Conservation (phyloP, 2,797 vertebrate genomes). For the Meriones psammophilus region DNA sequence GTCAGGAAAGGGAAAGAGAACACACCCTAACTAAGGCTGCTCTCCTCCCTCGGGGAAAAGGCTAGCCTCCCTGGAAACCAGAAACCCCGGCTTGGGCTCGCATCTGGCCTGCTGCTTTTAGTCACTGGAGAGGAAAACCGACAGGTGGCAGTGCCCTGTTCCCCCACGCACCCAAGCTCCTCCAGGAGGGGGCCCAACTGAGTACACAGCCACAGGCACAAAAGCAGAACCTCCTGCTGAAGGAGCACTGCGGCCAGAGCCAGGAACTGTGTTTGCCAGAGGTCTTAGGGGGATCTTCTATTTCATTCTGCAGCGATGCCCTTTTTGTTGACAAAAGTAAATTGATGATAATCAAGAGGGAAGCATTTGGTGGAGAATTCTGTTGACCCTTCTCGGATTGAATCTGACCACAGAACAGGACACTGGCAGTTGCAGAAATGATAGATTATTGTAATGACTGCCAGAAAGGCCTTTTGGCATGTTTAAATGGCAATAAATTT, state of each 20-base stretch:
- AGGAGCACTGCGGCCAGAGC: conserved; percentile 68
- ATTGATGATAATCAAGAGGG: conserved; percentile 93
- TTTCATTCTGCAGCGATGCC: conserved; percentile 92
- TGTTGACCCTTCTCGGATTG: conserved; percentile 98
- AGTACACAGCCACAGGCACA: background rate
- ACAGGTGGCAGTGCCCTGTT: conserved; percentile 9
- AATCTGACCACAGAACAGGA: conserved; percentile 95
- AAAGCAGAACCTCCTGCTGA: conserved; percentile 34
- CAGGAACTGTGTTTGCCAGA: conserved; percentile 87
- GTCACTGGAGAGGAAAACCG: background rate
- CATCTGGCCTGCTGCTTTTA: background rate
- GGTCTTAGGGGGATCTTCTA: conserved; percentile 89
- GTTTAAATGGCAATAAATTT: conserved; percentile 99
- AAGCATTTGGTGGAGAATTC: conserved; percentile 92
- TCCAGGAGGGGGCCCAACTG: background rate
- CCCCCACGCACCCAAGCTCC: background rate
- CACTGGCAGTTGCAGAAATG: conserved; percentile 95
- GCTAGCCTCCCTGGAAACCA: background rate
- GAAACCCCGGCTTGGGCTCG: background rate
- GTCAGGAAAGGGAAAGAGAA: background rate
- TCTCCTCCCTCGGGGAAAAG: background rate
- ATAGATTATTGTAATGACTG: conserved; percentile 98
- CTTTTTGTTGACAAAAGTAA: conserved; percentile 97
- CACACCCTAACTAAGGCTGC: background rate
- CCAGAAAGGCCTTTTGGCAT: conserved; percentile 95